Conservation (phyloP, 2,113 vertebrate genomes). For the Centrocercus urophasianus region DNA sequence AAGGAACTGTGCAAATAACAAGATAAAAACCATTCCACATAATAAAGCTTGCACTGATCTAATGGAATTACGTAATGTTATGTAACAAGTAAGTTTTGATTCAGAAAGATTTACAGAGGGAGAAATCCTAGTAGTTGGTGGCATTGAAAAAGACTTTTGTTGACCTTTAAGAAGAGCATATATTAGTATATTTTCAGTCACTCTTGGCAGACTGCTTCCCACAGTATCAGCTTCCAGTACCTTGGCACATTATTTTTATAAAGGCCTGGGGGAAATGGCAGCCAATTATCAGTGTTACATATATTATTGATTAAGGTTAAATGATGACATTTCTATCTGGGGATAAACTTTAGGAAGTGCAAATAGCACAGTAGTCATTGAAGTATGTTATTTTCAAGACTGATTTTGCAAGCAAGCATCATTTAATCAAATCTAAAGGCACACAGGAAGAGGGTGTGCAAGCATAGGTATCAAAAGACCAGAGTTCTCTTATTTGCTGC, state of each 20-base stretch:
- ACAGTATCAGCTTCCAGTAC: neutral
- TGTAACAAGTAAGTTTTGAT: neutral
- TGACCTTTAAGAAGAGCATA: neutral
- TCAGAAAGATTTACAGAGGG: neutral
- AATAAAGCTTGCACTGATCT: neutral
- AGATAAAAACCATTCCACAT: neutral
- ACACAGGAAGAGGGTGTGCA: neutral
- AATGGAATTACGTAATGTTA: neutral
- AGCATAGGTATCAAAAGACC: neutral
- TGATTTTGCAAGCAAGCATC: neutral
- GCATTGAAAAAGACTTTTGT: neutral
- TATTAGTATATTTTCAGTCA: neutral
- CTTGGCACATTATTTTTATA: neutral
- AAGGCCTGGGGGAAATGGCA: neutral
- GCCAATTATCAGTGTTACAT: neutral
- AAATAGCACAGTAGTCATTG: neutral
- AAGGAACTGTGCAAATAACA: neutral
- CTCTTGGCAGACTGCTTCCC: neutral
- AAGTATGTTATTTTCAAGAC: neutral
- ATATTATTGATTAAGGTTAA: neutral
- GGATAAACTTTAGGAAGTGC: neutral
- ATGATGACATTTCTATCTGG: neutral
- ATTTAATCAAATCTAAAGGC: neutral
- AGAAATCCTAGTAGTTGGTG: neutral
- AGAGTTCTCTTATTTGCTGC: neutral